Evolutionary conservation across 2,888 invertebrate species (phyloP), one percentile per base, ranked within the genome.

Genomic region (Sphecodes monilicornis): DNA sequence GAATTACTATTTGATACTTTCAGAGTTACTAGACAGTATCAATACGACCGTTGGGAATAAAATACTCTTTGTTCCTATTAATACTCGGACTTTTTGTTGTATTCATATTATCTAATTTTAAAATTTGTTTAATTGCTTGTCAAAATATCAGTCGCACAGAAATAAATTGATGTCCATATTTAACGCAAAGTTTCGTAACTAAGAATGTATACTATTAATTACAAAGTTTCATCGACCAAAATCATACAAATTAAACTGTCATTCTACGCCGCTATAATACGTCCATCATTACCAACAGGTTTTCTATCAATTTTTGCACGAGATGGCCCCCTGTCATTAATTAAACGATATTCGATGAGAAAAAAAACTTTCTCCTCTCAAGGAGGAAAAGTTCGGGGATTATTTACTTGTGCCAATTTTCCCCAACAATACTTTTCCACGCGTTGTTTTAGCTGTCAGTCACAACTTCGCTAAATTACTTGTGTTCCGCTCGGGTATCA

Each of bases 381-480:
- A 69, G 76, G 46, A 69, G 29, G 75, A 86, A 85, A 90, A 90
- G 82, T 90, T 89, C 13, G n/a, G 18, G 76, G 76, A 84, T 88
- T 90, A 85, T 87, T 87, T 90, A 86, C 79, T 76, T 50, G 46
- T 0, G 36, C 18, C n/a, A 68, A 39, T 41, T 22, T 39, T 68
- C 43, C 46, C 76, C 13, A 32, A 22, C 41, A 36, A 26, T n/a
- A 79, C 75, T 80, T 75, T 71, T 80, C 81, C 54, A 36, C 64
- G 22, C 64, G 66, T 80, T 50, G 66, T 74, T 86, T 86, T 79
- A 74, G 60, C 70, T 84, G 86, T 86, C 88, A 89, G 84, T 90
- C 86, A 80, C 86, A 90, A 91, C 83, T 89, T 83, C 1, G 43
- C 54, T 64, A 83, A 86, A 90, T 90, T 88, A 88, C 79, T 39